Base-by-base conservation (phyloP, 2,888 invertebrate species). In the Catocala nupta region DNA sequence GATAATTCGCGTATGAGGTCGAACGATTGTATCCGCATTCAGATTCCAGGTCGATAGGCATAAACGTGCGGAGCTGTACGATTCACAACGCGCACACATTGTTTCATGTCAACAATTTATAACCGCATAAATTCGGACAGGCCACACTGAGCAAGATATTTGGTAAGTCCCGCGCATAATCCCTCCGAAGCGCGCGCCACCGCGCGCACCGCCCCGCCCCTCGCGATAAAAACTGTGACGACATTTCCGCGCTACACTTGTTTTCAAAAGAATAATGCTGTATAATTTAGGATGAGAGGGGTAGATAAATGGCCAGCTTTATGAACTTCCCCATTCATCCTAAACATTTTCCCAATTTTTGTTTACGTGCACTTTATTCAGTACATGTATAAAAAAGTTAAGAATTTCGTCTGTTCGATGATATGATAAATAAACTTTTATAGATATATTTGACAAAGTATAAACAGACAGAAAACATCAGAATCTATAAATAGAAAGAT, bases 71-170 rank as follows among this genome's bases (percentile, higher is more conserved):
- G 65, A 25, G 25, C 57, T 63, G 57, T 70, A 48, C 63, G 67
- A 63, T 65, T 72, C 75, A 70, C 69, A 68, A 61, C 76, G 71
- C 74, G 71, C 67, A 70, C 75, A 75, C 82, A 82, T 86, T 87
- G 85, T 87, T 86, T 84, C 81, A 80, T 81, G 75, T 77, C 73
- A 78, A 80, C 80, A 83, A 88, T 88, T 86, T 88, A 86, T 85
- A 85, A 82, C 80, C 75, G 75, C 78, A 83, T 84, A 84, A 81
- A 86, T 82, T 83, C 73, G 74, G 71, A 78, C 80, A 77, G 70
- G 74, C 79, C 70, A 75, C 72, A 75, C 74, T 78, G 77, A 83
- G 69, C 71, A 79, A 81, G 78, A 81, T 83, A 84, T 84, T 83
- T 81, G 71, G 73, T 77, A 75, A 77, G 77, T 77, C 73, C 78